phyloP scores from a whole-genome alignment of 2,888 invertebrate species.

The Cephus pygmeus region DNA sequence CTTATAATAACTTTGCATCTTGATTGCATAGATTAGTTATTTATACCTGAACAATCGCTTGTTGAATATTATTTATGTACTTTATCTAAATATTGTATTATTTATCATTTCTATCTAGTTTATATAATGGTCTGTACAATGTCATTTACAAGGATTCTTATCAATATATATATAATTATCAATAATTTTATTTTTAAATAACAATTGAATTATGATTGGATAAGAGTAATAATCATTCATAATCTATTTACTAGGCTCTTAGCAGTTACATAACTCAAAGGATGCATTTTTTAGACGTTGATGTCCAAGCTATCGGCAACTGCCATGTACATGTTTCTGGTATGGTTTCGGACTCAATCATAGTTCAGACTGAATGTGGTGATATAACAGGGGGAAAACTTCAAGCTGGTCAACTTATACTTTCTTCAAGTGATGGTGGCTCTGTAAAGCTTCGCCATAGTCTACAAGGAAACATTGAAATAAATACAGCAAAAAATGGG shows the following conservation, averaged over 20 bases:
- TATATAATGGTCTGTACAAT: too few species aligned
- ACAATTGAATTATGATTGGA: too few species aligned
- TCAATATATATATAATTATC: too few species aligned
- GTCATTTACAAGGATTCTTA: too few species aligned
- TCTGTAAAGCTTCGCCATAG: slow-evolving; percentile 33
- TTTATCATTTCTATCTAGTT: background rate
- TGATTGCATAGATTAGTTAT: too few species aligned
- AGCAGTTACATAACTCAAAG: too few species aligned
- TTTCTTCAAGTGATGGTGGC: slow-evolving; percentile 34
- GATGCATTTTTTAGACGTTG: slow-evolving; percentile 29
- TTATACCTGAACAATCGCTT: too few species aligned
- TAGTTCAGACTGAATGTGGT: slow-evolving; percentile 32
- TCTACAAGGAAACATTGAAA: slow-evolving; percentile 37
- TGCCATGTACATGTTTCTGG: slow-evolving; percentile 26
- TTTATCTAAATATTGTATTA: background rate
- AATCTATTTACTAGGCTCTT: too few species aligned
- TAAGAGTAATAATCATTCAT: too few species aligned
- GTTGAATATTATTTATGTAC: background rate
- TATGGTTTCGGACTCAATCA: slow-evolving; percentile 35
- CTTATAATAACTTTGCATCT: too few species aligned
- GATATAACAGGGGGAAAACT: slow-evolving; percentile 30
- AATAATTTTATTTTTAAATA: too few species aligned
- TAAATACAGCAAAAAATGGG: slow-evolving; percentile 32
- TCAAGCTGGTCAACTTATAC: slow-evolving; percentile 33
- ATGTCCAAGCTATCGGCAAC: slow-evolving; percentile 27